phyloP scores from a whole-genome alignment of 2,113 vertebrate species.

The Protomyctophum bolini region DNA sequence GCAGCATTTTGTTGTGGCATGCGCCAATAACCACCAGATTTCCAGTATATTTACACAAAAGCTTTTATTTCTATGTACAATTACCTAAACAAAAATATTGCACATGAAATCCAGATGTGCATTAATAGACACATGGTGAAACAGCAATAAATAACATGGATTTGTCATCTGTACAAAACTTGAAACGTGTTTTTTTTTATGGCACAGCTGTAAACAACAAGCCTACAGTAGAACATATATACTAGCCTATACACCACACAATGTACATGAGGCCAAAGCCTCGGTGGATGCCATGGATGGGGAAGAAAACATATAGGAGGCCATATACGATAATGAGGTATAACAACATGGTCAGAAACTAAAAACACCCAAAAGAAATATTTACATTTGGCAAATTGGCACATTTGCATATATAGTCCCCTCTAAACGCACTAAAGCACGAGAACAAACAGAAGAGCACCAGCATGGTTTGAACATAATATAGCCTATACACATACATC shows the following conservation, averaged over 20 bases:
- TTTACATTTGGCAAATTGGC: slow-evolving; percentile 71
- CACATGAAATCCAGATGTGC: slow-evolving; percentile 74
- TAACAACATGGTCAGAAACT: slow-evolving; percentile 52
- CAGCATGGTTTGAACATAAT: slow-evolving; percentile 38
- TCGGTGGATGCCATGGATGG: slow-evolving; percentile 23
- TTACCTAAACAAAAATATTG: slow-evolving; percentile 75
- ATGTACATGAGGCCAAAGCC: slow-evolving; percentile 48
- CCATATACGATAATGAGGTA: slow-evolving; percentile 52
- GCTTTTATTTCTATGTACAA: slow-evolving; percentile 77
- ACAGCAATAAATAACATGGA: slow-evolving; percentile 76
- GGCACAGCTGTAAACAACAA: slow-evolving; percentile 55
- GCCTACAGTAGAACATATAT: slow-evolving; percentile 41
- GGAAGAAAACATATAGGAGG: slow-evolving; percentile 27
- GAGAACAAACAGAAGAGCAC: slow-evolving; percentile 65
- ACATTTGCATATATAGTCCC: slow-evolving; percentile 70
- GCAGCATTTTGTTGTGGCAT: background rate
- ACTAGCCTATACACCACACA: slow-evolving; percentile 47
- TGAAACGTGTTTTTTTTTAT: slow-evolving; percentile 20
- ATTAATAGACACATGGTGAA: slow-evolving; percentile 58
- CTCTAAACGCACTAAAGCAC: slow-evolving; percentile 65
- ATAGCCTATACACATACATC: slow-evolving; percentile 22
- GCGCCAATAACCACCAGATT: slow-evolving; percentile 34
- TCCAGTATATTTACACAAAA: slow-evolving; percentile 69
- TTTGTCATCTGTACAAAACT: slow-evolving; percentile 63
- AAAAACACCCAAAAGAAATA: slow-evolving; percentile 55